A percentile compares a stretch with the other conserved stretches of the same genome.
Conservation (phyloP, 2,113 vertebrate species). For the Odocoileus virginianus region DNA sequence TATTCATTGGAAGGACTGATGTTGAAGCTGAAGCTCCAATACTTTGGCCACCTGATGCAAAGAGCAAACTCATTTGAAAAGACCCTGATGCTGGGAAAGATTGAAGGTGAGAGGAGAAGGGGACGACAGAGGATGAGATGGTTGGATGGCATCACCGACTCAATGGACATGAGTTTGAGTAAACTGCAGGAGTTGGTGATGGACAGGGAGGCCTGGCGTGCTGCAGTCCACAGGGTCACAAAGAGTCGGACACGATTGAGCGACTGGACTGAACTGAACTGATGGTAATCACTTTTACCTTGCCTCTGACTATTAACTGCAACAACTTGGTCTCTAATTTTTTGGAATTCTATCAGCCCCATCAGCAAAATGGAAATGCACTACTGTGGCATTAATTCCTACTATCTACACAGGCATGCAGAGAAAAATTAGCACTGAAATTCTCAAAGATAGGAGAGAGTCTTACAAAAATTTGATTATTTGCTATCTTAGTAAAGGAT, state of each 20-base stretch:
- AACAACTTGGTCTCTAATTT: neutral
- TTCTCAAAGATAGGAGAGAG: neutral
- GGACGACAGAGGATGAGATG: neutral
- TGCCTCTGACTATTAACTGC: neutral
- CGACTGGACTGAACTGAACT: neutral
- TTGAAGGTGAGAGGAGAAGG: neutral
- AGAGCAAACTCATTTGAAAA: neutral
- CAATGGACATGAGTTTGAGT: neutral
- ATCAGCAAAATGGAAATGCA: neutral
- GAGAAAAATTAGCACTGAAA: neutral
- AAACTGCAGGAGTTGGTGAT: neutral
- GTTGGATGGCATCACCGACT: neutral
- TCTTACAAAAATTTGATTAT: neutral
- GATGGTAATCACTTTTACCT: neutral
- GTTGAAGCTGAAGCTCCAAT: neutral
- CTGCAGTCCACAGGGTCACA: neutral
- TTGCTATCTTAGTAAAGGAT: neutral
- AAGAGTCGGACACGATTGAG: neutral
- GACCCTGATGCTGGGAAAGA: neutral
- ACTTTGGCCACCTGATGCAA: neutral
- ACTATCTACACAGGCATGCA: neutral
- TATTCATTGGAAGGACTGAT: neutral
- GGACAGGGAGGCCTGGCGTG: neutral
- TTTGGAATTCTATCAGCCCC: neutral
- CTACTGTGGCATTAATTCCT: neutral